Base-by-base conservation (phyloP, 2,113 vertebrate genomes). In the Ascaphus truei region DNA sequence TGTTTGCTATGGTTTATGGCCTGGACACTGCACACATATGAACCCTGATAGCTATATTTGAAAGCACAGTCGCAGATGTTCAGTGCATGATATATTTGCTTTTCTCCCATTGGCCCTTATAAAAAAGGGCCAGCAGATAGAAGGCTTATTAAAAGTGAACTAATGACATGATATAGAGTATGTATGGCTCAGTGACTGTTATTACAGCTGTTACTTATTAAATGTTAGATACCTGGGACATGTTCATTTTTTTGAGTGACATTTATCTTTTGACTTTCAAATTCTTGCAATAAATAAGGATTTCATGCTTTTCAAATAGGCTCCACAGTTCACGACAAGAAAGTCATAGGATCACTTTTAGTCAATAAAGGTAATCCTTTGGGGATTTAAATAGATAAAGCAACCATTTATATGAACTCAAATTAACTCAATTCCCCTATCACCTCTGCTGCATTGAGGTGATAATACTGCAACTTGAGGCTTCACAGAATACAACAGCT, bases 201-300 rank as follows among this genome's bases (percentile, higher is more conserved):
- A 76, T 87, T 86, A 88, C 89, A 90, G 84, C 85, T 91, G 86
- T 83, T 72, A 72, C 80, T 76, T 76, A 85, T 90, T 89, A 84
- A 0, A 55, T 75, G 29, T 83, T 81, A 86, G 84, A 80, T 78
- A 84, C 75, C 79, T 88, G 83, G 82, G 84, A 88, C 82, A 79
- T 82, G 79, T 83, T 84, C 79, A 75, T 75, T 84, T 83, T n/a
- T 88, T 82, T 66, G 78, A 88, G 77, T 85, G 85, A 85, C 88
- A 90, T 88, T 89, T 83, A 83, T 85, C 84, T 86, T 87, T 84
- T 66, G 80, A 79, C 80, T 84, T 87, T 88, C 78, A 86, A 85
- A 85, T 82, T 86, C 77, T 75, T 85, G 77, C 71, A 61, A 84
- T 89, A 89, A 91, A 91, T 89, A 89, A 83, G 78, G 76, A 88